phyloP scores from a whole-genome alignment of 1,140 invertebrate genomes.

The Leptoteleia sp. region DNA sequence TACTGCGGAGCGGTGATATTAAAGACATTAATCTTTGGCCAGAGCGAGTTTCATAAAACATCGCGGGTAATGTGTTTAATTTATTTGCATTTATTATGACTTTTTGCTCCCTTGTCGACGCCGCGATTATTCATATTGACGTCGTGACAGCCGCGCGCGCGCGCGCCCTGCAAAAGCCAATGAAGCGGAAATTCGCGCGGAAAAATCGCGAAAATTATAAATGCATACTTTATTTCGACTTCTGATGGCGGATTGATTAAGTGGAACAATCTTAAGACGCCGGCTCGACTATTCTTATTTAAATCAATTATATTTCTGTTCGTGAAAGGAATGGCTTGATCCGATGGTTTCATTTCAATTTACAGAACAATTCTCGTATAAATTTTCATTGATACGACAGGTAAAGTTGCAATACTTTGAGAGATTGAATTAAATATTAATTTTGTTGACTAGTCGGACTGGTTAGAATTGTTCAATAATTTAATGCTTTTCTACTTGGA shows the following conservation, averaged over 20 bases:
- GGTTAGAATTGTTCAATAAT: too few species aligned
- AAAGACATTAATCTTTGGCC: constrained; percentile 44
- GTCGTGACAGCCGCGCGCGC: constrained; percentile 18
- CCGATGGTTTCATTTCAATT: too few species aligned
- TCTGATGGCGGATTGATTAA: background rate
- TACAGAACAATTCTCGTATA: too few species aligned
- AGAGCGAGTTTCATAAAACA: constrained; percentile 41
- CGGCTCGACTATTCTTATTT: background rate
- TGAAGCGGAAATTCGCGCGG: constrained; percentile 17
- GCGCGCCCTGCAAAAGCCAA: constrained; percentile 14
- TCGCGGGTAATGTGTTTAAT: constrained; percentile 38
- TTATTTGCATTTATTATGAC: constrained; percentile 49
- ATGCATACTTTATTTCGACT: background rate
- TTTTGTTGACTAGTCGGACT: too few species aligned
- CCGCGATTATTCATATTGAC: constrained; percentile 32
- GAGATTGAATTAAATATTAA: too few species aligned
- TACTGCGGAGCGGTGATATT: constrained; percentile 33
- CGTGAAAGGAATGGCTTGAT: too few species aligned
- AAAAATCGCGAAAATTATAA: constrained; percentile 7
- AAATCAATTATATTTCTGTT: too few species aligned
- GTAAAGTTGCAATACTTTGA: too few species aligned
- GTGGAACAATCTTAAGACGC: background rate
- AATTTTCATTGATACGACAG: too few species aligned
- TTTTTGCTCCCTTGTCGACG: constrained; percentile 29
- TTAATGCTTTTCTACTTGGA: too few species aligned